Conservation (phyloP, 1,140 invertebrate species). For the Aphidius ervi region DNA sequence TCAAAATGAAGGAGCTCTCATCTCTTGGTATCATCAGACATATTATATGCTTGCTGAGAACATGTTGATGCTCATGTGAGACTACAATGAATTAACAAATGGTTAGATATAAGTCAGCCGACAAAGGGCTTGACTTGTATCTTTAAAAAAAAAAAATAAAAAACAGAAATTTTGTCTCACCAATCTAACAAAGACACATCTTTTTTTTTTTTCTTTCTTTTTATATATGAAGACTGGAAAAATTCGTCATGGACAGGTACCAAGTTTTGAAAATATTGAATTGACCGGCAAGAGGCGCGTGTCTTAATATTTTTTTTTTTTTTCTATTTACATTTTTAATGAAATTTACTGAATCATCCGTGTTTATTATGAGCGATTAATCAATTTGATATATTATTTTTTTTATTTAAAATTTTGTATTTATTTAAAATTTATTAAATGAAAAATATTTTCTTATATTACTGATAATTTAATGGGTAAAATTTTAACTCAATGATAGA, state of each 20-base stretch:
- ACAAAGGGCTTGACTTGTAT: conserved; percentile 28
- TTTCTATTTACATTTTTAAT: conserved; percentile 31
- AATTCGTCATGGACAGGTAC: conserved; percentile 38
- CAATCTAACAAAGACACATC: conserved; percentile 27
- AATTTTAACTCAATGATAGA: too few species aligned
- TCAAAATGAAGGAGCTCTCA: too few species aligned
- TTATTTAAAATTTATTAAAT: too few species aligned
- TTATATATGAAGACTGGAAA: background rate
- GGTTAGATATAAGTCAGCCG: conserved; percentile 35
- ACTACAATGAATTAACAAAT: conserved; percentile 33
- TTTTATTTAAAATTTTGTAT: too few species aligned
- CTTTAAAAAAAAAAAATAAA: too few species aligned
- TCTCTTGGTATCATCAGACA: too few species aligned
- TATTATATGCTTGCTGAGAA: too few species aligned
- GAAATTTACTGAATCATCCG: conserved; percentile 18
- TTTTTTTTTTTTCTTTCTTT: conserved; percentile 1
- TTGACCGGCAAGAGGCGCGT: conserved; percentile 26
- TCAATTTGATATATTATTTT: too few species aligned
- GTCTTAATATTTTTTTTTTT: conserved; percentile 40
- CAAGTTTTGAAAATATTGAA: conserved; percentile 49
- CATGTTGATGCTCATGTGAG: too few species aligned
- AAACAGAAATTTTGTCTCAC: conserved; percentile 29
- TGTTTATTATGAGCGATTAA: too few species aligned
- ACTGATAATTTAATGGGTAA: too few species aligned
- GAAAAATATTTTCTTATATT: too few species aligned